Evolutionary conservation across 1,140 invertebrate species (phyloP).

Genomic region (Nasonia longicornis): DNA sequence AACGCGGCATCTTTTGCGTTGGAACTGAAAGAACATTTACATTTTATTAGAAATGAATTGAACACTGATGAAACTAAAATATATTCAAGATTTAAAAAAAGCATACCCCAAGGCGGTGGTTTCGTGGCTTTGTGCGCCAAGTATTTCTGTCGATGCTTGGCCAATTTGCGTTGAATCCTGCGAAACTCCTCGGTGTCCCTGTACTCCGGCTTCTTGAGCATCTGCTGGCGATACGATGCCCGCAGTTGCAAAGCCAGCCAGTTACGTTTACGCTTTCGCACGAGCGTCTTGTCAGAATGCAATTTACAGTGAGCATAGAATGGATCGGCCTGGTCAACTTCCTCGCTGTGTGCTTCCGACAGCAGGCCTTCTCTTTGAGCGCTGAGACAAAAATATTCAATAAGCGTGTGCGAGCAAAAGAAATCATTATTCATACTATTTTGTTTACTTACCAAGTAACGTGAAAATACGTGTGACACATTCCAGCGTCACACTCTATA

Average conservation of each 20-base stretch:
- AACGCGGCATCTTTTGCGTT: slow-evolving; percentile 92
- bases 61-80: slow-evolving; percentile 47
- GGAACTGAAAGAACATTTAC: slow-evolving; percentile 75
- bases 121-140: slow-evolving; percentile 79
- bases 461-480: slow-evolving; percentile 98
- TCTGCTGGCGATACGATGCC: slow-evolving; percentile 76
- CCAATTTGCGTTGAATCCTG: slow-evolving; percentile 82
- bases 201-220: slow-evolving; percentile 69
- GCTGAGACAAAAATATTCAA: slow-evolving; percentile 69
- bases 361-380: slow-evolving; percentile 93
- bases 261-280: slow-evolving; percentile 85
- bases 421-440: slow-evolving; percentile 26
- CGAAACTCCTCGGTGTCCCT: slow-evolving; percentile 76
- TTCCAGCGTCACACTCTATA: slow-evolving; percentile 96
- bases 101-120: slow-evolving; percentile 85
- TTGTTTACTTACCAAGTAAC: slow-evolving; percentile 88
- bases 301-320: slow-evolving; percentile 97
- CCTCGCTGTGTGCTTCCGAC: slow-evolving; percentile 92
- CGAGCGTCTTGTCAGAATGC: slow-evolving; percentile 86
- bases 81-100: background rate
- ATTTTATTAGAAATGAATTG: slow-evolving; percentile 24
- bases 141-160: slow-evolving; percentile 83
- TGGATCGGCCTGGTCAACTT: slow-evolving; percentile 94
- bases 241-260: slow-evolving; percentile 90
- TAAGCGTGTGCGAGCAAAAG: background rate